A percentile compares a stretch with the other conserved stretches of the same genome.
Conservation (phyloP, 2,888 invertebrate genomes). For the Nephrotoma guestfalica region DNA sequence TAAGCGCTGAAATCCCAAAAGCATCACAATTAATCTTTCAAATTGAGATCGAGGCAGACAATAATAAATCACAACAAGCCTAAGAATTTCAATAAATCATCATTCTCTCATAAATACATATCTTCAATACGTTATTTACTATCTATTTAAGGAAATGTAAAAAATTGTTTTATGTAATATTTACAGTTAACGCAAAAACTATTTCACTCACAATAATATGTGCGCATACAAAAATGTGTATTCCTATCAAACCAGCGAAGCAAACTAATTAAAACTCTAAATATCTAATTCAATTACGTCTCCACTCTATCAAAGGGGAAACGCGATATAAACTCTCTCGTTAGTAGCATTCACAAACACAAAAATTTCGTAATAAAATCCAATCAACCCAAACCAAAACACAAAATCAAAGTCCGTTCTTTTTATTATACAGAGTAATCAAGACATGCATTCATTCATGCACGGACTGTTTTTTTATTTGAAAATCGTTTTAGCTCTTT, state of each 20-base stretch:
- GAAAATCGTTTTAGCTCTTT: neutral
- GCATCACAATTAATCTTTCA: neutral
- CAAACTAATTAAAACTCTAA: neutral
- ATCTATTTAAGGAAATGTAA: neutral
- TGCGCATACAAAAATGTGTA: neutral
- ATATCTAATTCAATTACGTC: neutral
- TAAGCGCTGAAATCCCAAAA: neutral
- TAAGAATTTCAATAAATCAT: neutral
- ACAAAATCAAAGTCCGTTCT: neutral
- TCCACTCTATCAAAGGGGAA: neutral
- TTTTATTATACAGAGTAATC: neutral
- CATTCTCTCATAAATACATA: neutral
- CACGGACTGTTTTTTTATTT: neutral
- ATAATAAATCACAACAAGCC: neutral
- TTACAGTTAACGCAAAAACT: neutral
- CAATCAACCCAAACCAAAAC: neutral
- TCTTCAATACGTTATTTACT: neutral
- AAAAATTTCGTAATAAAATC: neutral
- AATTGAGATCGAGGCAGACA: neutral
- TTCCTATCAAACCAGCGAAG: neutral
- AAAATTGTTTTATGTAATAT: neutral
- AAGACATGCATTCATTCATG: neutral
- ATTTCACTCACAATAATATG: neutral
- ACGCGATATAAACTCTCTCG: neutral
- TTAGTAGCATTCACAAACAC: neutral